phyloP scores from a whole-genome alignment of 2,113 vertebrate genomes.

The Microcebus lehilahytsara region DNA sequence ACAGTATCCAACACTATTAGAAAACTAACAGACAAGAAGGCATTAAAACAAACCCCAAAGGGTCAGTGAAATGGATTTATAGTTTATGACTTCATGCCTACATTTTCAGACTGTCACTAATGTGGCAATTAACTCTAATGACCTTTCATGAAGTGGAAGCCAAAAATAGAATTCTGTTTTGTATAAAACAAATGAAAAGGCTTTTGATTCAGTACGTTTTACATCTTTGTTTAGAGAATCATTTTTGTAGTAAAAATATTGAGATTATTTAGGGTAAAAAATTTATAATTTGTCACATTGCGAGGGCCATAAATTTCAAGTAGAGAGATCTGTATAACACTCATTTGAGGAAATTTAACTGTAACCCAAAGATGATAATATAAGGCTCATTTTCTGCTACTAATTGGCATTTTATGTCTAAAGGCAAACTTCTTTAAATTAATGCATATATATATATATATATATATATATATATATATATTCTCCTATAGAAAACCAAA shows the following conservation, averaged over 20 bases:
- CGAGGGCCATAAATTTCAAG: not conserved
- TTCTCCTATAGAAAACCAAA: not conserved
- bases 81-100: constrained; percentile 37
- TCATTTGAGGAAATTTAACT: not conserved
- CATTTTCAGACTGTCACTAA: constrained; percentile 61
- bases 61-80: constrained; percentile 49
- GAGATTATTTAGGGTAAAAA: not conserved
- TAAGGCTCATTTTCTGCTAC: not conserved
- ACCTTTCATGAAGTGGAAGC: constrained; percentile 62
- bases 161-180: constrained; percentile 68
- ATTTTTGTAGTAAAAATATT: constrained; percentile 44
- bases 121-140: constrained; percentile 68
- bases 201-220: constrained; percentile 41
- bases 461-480: not conserved
- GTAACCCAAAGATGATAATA: not conserved
- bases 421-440: not conserved
- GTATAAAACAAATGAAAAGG: constrained; percentile 63
- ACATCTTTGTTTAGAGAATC: constrained; percentile 48
- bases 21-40: constrained; percentile 50
- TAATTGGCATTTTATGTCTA: not conserved
- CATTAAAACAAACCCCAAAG: constrained; percentile 52
- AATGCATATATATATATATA: not conserved
- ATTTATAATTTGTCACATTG: not conserved
- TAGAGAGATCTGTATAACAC: not conserved
- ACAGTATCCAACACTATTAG: not conserved